A percentile compares a stretch with the other conserved stretches of the same genome.
phyloP scores from a whole-genome alignment of 2,113 vertebrate species.

The Hiodon alosoides region DNA sequence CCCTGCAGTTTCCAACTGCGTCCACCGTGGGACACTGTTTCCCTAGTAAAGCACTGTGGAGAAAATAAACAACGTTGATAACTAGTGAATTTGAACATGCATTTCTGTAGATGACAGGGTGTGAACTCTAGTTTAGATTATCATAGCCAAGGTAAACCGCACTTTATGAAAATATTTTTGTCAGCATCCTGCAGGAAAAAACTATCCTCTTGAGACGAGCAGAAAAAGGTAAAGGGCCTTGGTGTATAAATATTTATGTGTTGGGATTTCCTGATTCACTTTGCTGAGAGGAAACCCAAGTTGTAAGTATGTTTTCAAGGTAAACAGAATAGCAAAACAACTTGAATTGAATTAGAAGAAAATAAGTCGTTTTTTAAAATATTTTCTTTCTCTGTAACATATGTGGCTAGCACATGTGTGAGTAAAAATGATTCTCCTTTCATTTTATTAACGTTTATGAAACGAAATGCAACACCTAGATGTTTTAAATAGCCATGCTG shows the following conservation, averaged over 20 bases:
- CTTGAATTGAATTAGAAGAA: constrained; percentile 21
- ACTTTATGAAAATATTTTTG: constrained; percentile 14
- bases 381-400: constrained; percentile 13
- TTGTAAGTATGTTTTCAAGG: constrained; percentile 17
- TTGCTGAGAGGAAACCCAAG: constrained; percentile 21
- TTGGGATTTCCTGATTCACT: constrained; percentile 15
- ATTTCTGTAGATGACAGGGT: constrained; percentile 12
- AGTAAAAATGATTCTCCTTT: not conserved
- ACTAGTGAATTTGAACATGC: not conserved
- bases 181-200: not conserved
- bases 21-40: constrained; percentile 15
- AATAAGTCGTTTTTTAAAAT: constrained; percentile 1
- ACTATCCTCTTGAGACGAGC: not conserved
- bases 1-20: not conserved
- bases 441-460: constrained; percentile 1
- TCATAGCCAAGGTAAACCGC: constrained; percentile 2
- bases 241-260: constrained; percentile 24
- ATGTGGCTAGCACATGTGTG: not conserved
- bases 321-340: constrained; percentile 21
- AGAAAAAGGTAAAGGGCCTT: constrained; percentile 2
- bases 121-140: not conserved
- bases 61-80: not conserved
- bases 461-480: too few relatives aligned
- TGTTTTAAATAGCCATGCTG: too few relatives aligned
- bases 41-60: not conserved